phyloP scores from a whole-genome alignment of 2,888 invertebrate genomes.

The Desoria tigrina region DNA sequence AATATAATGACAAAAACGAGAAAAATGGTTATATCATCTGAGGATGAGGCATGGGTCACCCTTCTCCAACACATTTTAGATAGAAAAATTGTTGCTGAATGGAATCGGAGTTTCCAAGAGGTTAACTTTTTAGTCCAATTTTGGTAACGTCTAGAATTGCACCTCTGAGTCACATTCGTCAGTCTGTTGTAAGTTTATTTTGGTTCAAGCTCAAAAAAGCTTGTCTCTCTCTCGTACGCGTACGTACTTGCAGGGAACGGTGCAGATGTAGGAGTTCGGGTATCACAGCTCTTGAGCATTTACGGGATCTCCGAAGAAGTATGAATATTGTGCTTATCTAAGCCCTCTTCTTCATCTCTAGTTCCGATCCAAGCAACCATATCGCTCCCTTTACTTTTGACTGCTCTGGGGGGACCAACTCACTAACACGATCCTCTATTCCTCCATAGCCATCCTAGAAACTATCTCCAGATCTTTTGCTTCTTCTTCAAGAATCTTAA shows the following conservation, averaged over 20 bases:
- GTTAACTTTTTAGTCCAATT: slow-evolving; percentile 53
- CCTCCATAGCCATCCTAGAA: background rate
- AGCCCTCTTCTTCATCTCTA: slow-evolving; percentile 1
- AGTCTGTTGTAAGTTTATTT: slow-evolving; percentile 51
- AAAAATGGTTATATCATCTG: too few relatives aligned
- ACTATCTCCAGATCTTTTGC: slow-evolving; percentile 11
- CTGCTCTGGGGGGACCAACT: slow-evolving; percentile 21
- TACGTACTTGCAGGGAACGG: background rate
- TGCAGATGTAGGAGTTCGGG: too few relatives aligned
- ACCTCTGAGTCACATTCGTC: slow-evolving; percentile 54
- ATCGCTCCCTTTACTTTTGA: slow-evolving; percentile 18
- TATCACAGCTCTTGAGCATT: too few relatives aligned
- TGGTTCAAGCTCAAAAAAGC: slow-evolving; percentile 37
- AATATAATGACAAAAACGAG: background rate
- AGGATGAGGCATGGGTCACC: background rate
- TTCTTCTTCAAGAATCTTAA: slow-evolving; percentile 12
- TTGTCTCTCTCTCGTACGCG: slow-evolving; percentile 6
- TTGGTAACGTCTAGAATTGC: slow-evolving; percentile 54
- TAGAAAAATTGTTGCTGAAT: slow-evolving; percentile 25
- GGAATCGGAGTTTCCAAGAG: slow-evolving; percentile 27
- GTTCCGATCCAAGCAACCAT: background rate
- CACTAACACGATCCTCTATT: slow-evolving; percentile 2
- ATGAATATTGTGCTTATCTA: slow-evolving; percentile 15
- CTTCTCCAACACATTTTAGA: slow-evolving; percentile 5
- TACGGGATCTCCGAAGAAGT: background rate